A percentile compares a stretch with the other conserved stretches of the same genome.
Conservation (phyloP, 1,140 invertebrate species). For the Pachyrhynchus sulphureomaculatus region DNA sequence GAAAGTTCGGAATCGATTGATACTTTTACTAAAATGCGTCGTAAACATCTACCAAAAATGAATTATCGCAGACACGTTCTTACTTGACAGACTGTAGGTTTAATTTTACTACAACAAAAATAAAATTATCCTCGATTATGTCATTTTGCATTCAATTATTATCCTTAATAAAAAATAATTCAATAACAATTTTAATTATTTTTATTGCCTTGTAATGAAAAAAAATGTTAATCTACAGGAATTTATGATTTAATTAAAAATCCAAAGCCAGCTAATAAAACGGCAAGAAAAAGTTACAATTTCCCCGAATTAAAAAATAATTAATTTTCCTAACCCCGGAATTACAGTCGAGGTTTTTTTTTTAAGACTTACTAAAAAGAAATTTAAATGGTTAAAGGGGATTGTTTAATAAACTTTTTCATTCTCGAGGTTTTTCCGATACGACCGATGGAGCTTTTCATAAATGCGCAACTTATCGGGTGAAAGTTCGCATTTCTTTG, state of each 20-base stretch:
- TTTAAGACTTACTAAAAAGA: slow-evolving; percentile 1
- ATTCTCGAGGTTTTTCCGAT: neutral
- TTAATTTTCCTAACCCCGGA: slow-evolving; percentile 1
- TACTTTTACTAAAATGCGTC: too few relatives aligned
- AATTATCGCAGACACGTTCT: too few relatives aligned
- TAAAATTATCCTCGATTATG: too few relatives aligned
- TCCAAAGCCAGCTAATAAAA: neutral
- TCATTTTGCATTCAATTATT: too few relatives aligned
- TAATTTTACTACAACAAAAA: too few relatives aligned
- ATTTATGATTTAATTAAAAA: slow-evolving; percentile 22
- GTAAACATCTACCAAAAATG: too few relatives aligned
- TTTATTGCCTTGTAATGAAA: too few relatives aligned
- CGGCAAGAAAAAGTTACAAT: slow-evolving; percentile 4
- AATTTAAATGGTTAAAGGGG: slow-evolving; percentile 14
- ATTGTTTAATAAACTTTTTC: slow-evolving; percentile 15
- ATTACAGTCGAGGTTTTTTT: neutral
- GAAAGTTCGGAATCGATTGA: too few relatives aligned
- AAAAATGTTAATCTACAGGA: neutral
- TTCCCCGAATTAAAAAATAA: slow-evolving; percentile 16
- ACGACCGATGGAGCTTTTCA: neutral
- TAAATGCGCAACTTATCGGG: neutral
- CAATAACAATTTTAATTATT: neutral
- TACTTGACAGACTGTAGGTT: too few relatives aligned
- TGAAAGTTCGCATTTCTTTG: neutral
- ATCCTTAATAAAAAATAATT: neutral